Evolutionary conservation across 2,888 invertebrate genomes (phyloP).

Genomic region (Deilephila elpenor): DNA sequence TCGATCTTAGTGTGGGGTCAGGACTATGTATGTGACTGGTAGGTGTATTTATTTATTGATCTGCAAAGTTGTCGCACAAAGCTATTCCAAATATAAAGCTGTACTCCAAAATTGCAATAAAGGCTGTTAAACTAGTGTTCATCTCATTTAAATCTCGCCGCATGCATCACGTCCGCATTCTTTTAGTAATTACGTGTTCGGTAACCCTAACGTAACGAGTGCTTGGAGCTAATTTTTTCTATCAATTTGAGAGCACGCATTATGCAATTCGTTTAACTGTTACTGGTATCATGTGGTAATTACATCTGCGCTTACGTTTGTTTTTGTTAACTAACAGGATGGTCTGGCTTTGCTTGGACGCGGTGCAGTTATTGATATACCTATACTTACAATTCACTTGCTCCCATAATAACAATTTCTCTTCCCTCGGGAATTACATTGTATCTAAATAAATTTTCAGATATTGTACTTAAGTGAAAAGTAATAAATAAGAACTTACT

Average conservation of each 20-base stretch:
- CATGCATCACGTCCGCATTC: conserved; percentile 2
- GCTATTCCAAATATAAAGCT: neutral
- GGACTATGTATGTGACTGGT: no score
- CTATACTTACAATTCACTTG: no score
- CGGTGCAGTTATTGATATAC: no score
- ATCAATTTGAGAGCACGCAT: conserved; percentile 20
- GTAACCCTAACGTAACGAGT: conserved; percentile 15
- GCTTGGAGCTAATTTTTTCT: conserved; percentile 6
- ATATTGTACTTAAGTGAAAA: no score
- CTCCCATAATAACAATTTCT: no score
- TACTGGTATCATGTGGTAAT: conserved; percentile 1
- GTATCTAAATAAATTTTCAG: no score
- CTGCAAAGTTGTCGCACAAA: no score
- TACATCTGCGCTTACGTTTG: neutral
- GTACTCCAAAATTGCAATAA: neutral
- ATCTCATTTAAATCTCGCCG: neutral
- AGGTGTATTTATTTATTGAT: no score
- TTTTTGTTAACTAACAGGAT: neutral
- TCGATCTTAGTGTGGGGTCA: no score
- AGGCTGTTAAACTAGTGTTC: neutral
- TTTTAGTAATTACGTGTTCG: neutral
- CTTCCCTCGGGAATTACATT: no score
- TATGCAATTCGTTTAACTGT: neutral
- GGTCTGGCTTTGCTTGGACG: no score
- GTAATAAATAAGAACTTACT: no score